Conservation (phyloP, 2,797 vertebrate species). For the Hoplostethus mediterraneus region DNA sequence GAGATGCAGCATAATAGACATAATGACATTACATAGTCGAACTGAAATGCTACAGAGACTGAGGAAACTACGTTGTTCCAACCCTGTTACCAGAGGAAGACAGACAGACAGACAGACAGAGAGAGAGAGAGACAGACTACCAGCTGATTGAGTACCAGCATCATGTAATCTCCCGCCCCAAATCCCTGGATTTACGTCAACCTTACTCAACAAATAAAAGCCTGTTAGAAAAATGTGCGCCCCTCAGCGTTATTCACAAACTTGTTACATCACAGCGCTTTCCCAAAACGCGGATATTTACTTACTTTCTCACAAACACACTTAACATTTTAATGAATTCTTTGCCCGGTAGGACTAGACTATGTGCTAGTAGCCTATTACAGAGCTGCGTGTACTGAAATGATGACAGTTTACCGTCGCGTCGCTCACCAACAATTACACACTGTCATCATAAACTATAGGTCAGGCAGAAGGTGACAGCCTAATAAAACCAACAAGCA, state of each 20-base stretch:
- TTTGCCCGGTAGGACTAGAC: not conserved
- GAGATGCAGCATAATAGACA: not conserved
- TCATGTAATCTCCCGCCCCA: slow-evolving; percentile 55
- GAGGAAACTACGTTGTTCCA: not conserved
- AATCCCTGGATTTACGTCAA: slow-evolving; percentile 58
- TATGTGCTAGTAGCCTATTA: not conserved
- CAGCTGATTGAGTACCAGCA: slow-evolving; percentile 9
- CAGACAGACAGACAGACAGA: not conserved
- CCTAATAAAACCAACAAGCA: not conserved
- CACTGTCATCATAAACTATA: not conserved
- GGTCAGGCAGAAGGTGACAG: too few species aligned
- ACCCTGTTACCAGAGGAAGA: not conserved
- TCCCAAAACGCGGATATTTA: too few species aligned
- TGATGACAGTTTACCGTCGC: too few species aligned
- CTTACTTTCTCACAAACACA: too few species aligned
- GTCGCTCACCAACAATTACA: too few species aligned
- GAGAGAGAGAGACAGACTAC: not conserved
- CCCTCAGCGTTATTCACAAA: not conserved
- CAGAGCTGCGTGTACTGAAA: too few species aligned
- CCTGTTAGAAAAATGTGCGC: not conserved
- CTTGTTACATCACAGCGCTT: not conserved
- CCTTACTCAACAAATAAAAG: not conserved
- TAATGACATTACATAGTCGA: not conserved
- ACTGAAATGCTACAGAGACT: not conserved
- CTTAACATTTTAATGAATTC: too few species aligned